These are phyloP conservation scores for Baronia brevicornis DNA, from an alignment of 2,888 invertebrate species.

Conservation along the genomic window DNA sequence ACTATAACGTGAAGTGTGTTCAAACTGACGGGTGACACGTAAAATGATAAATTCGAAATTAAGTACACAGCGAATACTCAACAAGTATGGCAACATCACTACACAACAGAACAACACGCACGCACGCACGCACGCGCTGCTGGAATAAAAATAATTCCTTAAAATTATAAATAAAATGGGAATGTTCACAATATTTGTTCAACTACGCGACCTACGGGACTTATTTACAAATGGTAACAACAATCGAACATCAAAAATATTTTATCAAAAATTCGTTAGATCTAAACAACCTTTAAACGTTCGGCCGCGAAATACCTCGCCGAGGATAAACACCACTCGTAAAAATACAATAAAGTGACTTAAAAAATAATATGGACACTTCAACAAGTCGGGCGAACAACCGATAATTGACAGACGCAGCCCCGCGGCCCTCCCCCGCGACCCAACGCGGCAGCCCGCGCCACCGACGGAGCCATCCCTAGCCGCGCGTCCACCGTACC, in stretches of 20 bases:
- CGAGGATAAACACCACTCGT: slow-evolving; percentile 30
- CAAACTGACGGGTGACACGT: slow-evolving; percentile 24
- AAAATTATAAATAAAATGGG: slow-evolving; percentile 46
- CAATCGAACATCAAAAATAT: slow-evolving; percentile 59
- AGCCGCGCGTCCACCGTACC: slow-evolving; percentile 46
- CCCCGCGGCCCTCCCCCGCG: slow-evolving; percentile 41
- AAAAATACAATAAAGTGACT: slow-evolving; percentile 38
- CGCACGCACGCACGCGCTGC: no score
- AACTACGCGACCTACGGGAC: slow-evolving; percentile 31
- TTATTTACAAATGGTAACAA: slow-evolving; percentile 60
- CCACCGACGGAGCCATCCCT: slow-evolving; percentile 42
- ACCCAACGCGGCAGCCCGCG: slow-evolving; percentile 36
- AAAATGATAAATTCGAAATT: slow-evolving; percentile 39
- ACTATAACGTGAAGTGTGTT: slow-evolving; percentile 23
- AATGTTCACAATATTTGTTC: slow-evolving; percentile 53
- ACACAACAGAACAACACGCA: no score
- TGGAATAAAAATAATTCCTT: slow-evolving; percentile 33
- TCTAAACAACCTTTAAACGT: slow-evolving; percentile 32
- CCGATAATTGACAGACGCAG: slow-evolving; percentile 65
- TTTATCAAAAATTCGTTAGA: slow-evolving; percentile 48
- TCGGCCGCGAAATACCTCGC: slow-evolving; percentile 24
- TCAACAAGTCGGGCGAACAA: slow-evolving; percentile 40
- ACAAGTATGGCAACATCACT: slow-evolving; percentile 66
- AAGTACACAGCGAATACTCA: slow-evolving; percentile 58
- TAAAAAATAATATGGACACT: slow-evolving; percentile 66